Percentiles rank a stretch among this genome's conserved stretches.
Conservation (phyloP, 2,888 invertebrate species). For the Agonopterix alstromeriana region DNA sequence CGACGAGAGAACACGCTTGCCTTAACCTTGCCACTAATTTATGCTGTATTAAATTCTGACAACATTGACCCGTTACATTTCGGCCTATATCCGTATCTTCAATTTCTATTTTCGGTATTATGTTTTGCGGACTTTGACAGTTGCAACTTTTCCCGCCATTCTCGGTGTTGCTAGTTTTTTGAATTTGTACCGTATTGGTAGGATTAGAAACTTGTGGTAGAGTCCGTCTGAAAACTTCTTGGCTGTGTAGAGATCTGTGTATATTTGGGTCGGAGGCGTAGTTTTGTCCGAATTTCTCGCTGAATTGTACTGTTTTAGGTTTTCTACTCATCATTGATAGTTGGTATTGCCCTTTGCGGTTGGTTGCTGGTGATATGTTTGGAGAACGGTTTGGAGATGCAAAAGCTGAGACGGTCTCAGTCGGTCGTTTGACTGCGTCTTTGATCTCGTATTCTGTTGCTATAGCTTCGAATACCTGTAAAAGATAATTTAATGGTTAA, state of each 20-base stretch:
- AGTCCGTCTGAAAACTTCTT: slow-evolving; percentile 8
- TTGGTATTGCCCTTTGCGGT: slow-evolving; percentile 53
- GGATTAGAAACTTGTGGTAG: slow-evolving; percentile 13
- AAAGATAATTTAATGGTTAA: slow-evolving; percentile 3
- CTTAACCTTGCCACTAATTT: slow-evolving; percentile 48
- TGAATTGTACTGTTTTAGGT: slow-evolving; percentile 42
- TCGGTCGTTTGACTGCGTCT: slow-evolving; percentile 31
- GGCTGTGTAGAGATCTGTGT: slow-evolving; percentile 30
- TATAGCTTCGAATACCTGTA: slow-evolving; percentile 66
- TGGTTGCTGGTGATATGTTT: slow-evolving; percentile 41
- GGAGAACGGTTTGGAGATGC: slow-evolving; percentile 51
- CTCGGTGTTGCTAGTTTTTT: slow-evolving; percentile 24
- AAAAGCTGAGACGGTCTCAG: slow-evolving; percentile 39
- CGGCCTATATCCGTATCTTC: slow-evolving; percentile 18
- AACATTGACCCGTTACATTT: slow-evolving; percentile 11
- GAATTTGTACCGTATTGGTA: slow-evolving; percentile 23
- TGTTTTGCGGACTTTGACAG: slow-evolving; percentile 21
- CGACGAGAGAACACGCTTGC: slow-evolving; percentile 54
- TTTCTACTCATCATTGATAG: slow-evolving; percentile 50
- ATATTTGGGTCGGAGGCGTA: slow-evolving; percentile 60
- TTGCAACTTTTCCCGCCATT: slow-evolving; percentile 17
- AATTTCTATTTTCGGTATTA: slow-evolving; percentile 33
- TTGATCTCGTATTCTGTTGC: slow-evolving; percentile 64
- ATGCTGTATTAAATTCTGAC: slow-evolving; percentile 40
- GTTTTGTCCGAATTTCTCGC: slow-evolving; percentile 38